These are phyloP conservation scores for Petrocephalus schoutedeni DNA, from an alignment of 2,797 vertebrate genomes.

Conservation along the genomic window DNA sequence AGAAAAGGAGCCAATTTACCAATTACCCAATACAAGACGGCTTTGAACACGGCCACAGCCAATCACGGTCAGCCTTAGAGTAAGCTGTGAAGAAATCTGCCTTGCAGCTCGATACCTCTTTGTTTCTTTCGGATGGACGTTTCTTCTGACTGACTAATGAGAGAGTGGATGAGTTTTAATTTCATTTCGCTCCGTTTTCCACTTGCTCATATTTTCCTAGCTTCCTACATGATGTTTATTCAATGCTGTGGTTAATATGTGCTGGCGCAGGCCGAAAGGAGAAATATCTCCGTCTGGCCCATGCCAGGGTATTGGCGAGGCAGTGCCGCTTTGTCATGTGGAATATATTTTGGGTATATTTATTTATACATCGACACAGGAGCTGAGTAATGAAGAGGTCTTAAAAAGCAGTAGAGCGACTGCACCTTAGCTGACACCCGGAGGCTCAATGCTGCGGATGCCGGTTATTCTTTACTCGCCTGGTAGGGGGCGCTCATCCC, in stretches of 20 bases:
- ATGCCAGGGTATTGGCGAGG: conserved; percentile 19
- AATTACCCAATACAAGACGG: not conserved
- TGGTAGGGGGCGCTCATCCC: conserved; percentile 24
- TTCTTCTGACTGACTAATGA: conserved; percentile 14
- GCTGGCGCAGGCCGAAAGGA: not conserved
- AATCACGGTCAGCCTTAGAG: not conserved
- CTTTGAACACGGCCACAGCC: not conserved
- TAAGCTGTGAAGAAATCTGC: not conserved
- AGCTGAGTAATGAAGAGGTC: conserved; percentile 9
- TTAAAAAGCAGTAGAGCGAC: not conserved
- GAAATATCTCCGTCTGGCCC: conserved; percentile 9
- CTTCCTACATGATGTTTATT: conserved; percentile 20
- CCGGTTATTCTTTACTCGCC: not conserved
- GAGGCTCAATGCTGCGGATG: not conserved
- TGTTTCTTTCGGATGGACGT: not conserved
- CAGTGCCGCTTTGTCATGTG: conserved; percentile 20
- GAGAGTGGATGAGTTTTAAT: conserved; percentile 12
- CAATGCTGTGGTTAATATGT: conserved; percentile 19
- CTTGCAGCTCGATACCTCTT: not conserved
- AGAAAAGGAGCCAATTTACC: not conserved
- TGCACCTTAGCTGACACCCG: not conserved
- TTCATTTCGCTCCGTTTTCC: conserved; percentile 26
- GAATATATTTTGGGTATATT: conserved; percentile 25
- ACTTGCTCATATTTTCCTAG: conserved; percentile 27
- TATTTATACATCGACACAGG: conserved; percentile 21